Conservation (phyloP, 2,113 vertebrate genomes). For the Platysteira castanea region DNA sequence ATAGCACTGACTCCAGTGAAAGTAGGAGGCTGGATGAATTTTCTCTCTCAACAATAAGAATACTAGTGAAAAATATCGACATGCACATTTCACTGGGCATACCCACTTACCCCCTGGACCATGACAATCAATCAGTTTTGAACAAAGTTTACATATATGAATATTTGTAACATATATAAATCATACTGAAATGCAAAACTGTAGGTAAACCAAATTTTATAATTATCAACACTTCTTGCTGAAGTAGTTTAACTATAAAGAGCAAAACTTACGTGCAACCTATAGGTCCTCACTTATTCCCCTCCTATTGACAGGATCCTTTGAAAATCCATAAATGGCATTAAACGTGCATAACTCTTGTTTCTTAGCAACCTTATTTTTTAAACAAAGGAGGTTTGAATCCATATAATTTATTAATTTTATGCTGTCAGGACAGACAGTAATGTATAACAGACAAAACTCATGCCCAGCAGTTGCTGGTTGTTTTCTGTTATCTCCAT, state of each 20-base stretch:
- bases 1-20: neutral
- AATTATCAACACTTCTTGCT: neutral
- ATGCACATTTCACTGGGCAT: neutral
- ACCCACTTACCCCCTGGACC: neutral
- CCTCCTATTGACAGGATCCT: neutral
- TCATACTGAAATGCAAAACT: neutral
- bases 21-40: neutral
- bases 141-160: neutral
- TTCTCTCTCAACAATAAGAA: neutral
- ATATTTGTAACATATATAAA: neutral
- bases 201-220: neutral
- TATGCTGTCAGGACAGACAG: neutral
- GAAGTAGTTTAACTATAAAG: neutral
- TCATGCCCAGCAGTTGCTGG: neutral
- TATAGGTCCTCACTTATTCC: neutral
- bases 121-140: neutral
- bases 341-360: neutral
- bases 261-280: neutral
- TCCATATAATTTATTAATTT: slow-evolving; percentile 2
- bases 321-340: neutral
- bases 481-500: slow-evolving; percentile 28
- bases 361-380: slow-evolving; percentile 43
- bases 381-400: neutral
- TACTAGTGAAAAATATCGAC: neutral
- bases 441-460: slow-evolving; percentile 3